Evolutionary conservation across 1,140 invertebrate species (phyloP).

Genomic region (Caenorhabditis inopinata): DNA sequence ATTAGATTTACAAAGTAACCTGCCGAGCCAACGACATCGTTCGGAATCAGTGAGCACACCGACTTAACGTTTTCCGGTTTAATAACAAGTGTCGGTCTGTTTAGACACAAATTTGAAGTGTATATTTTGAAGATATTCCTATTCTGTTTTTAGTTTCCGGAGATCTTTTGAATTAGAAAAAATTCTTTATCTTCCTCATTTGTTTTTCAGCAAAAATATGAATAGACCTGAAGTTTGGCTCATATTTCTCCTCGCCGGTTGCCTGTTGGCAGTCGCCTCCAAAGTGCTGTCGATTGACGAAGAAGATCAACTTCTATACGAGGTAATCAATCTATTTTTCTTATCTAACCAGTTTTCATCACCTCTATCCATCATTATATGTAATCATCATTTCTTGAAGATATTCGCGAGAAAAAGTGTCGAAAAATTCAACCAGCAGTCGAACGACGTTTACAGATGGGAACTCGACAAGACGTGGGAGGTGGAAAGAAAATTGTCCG

Average conservation of each 20-base stretch:
- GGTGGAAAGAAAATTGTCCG: conserved; percentile 56
- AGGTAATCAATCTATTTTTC: conserved; percentile 2
- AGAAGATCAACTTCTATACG: conserved; percentile 19
- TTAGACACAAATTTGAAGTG: too few relatives aligned
- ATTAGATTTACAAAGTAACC: too few relatives aligned
- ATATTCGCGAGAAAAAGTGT: conserved; percentile 36
- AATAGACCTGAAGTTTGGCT: not conserved
- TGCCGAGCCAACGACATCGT: too few relatives aligned
- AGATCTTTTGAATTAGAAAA: too few relatives aligned
- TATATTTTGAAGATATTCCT: too few relatives aligned
- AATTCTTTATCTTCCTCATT: not conserved
- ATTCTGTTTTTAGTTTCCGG: too few relatives aligned
- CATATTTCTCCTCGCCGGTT: not conserved
- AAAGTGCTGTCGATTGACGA: conserved; percentile 18
- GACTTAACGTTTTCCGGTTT: too few relatives aligned
- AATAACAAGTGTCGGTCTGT: too few relatives aligned
- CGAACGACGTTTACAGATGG: conserved; percentile 46
- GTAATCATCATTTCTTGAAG: not conserved
- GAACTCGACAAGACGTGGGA: conserved; percentile 5
- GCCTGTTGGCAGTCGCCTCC: not conserved
- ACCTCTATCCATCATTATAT: not conserved
- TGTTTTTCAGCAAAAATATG: not conserved
- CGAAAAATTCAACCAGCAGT: conserved; percentile 45
- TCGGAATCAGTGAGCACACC: too few relatives aligned
- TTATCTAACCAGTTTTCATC: not conserved